phyloP scores from a whole-genome alignment of 2,113 vertebrate genomes.

The Oreochromis tanganicae region DNA sequence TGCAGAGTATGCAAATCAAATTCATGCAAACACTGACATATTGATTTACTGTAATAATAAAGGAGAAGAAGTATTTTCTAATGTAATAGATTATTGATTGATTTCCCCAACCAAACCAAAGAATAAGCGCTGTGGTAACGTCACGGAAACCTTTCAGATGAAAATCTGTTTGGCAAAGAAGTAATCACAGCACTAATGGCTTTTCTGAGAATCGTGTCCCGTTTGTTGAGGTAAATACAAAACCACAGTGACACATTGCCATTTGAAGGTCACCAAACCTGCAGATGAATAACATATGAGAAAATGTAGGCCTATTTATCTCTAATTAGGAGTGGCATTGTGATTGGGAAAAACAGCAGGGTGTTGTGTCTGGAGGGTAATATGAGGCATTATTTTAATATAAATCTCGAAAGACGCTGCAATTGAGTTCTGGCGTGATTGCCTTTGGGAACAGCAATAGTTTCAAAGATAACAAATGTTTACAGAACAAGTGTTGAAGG shows the following conservation, averaged over 20 bases:
- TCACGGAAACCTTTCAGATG: neutral
- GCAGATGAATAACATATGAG: slow-evolving; percentile 37
- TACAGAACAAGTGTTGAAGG: neutral
- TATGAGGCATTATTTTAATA: slow-evolving; percentile 18
- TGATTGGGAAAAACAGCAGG: slow-evolving; percentile 6
- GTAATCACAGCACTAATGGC: slow-evolving; percentile 16
- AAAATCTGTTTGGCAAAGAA: slow-evolving; percentile 19
- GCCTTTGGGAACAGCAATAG: neutral
- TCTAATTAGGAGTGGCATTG: slow-evolving; percentile 31
- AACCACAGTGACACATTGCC: neutral
- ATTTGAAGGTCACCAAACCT: slow-evolving; percentile 20
- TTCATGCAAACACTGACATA: neutral
- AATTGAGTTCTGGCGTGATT: slow-evolving; percentile 5
- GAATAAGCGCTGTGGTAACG: neutral
- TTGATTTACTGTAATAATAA: neutral
- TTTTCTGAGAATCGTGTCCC: neutral
- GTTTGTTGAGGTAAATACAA: neutral
- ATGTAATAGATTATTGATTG: neutral
- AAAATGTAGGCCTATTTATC: neutral
- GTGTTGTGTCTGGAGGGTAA: slow-evolving; percentile 17
- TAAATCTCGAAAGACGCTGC: neutral
- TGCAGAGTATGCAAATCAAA: neutral
- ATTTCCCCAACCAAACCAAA: neutral
- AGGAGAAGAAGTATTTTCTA: neutral
- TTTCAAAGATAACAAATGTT: slow-evolving; percentile 1